These are phyloP conservation scores for Rhadina sibilatrix DNA, from an alignment of 2,113 vertebrate species.

Conservation along the genomic window DNA sequence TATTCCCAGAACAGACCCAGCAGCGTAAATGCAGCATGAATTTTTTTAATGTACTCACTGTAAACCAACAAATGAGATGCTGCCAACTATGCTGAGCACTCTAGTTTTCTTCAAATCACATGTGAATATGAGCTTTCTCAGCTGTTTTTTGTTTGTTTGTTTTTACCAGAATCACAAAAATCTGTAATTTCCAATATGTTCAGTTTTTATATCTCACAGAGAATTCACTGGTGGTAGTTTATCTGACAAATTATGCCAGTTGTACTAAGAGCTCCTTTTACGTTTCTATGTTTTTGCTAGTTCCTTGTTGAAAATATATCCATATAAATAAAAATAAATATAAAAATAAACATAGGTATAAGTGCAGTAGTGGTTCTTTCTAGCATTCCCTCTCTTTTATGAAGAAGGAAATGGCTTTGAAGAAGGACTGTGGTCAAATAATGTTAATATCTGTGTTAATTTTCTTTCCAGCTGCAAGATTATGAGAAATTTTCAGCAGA, in stretches of 20 bases:
- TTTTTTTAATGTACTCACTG: background rate
- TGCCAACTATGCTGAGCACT: background rate
- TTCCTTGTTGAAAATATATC: background rate
- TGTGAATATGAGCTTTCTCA: background rate
- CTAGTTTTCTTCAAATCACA: background rate
- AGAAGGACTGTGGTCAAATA: background rate
- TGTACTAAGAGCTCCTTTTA: background rate
- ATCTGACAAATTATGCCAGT: background rate
- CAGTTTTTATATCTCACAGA: background rate
- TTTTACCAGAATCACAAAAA: background rate
- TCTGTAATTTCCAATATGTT: background rate
- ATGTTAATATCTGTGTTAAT: background rate
- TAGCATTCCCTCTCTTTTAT: background rate
- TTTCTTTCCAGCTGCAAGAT: background rate
- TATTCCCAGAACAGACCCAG: background rate
- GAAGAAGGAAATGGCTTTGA: background rate
- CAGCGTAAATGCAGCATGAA: background rate
- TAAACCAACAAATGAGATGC: background rate
- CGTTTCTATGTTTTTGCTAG: background rate
- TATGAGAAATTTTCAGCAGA: background rate
- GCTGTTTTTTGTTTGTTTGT: background rate
- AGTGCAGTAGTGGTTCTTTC: background rate
- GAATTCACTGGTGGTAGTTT: background rate
- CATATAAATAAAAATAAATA: background rate
- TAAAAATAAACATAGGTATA: no score